Percentiles rank a stretch among this genome's conserved stretches.
These are phyloP conservation scores for Phalacrocorax carbo DNA, from an alignment of 2,113 vertebrate genomes.

Conservation along the genomic window DNA sequence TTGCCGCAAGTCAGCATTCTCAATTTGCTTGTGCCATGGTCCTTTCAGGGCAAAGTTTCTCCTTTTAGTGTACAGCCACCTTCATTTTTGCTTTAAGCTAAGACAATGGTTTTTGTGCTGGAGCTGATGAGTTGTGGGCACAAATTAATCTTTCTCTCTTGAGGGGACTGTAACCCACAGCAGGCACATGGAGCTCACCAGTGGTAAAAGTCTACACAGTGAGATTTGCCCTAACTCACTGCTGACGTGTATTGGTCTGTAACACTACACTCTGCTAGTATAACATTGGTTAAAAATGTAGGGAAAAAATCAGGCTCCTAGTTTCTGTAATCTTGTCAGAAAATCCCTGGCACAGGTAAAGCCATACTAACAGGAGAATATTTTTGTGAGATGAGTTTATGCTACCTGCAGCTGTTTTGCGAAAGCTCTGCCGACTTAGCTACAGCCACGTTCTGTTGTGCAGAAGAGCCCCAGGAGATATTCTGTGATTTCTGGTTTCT, in stretches of 20 bases:
- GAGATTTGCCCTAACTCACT: background rate
- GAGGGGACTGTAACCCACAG: background rate
- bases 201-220: background rate
- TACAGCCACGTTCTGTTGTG: fast-evolving
- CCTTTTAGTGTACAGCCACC: background rate
- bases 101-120: background rate
- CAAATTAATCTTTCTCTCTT: background rate
- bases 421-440: background rate
- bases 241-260: background rate
- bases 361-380: background rate
- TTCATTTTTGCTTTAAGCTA: background rate
- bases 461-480: background rate
- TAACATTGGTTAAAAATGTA: fast-evolving
- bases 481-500: background rate
- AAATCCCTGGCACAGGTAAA: background rate
- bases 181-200: background rate
- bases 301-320: background rate
- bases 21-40: background rate
- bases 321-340: background rate
- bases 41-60: background rate
- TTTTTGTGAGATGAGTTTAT: background rate
- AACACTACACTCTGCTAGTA: background rate
- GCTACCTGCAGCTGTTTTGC: background rate
- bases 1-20: background rate
- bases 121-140: background rate